A percentile compares a stretch with the other conserved stretches of the same genome.
These are phyloP conservation scores for Bergia sp. DNA, from an alignment of 92 coral and sea anemone genomes.

Conservation along the genomic window DNA sequence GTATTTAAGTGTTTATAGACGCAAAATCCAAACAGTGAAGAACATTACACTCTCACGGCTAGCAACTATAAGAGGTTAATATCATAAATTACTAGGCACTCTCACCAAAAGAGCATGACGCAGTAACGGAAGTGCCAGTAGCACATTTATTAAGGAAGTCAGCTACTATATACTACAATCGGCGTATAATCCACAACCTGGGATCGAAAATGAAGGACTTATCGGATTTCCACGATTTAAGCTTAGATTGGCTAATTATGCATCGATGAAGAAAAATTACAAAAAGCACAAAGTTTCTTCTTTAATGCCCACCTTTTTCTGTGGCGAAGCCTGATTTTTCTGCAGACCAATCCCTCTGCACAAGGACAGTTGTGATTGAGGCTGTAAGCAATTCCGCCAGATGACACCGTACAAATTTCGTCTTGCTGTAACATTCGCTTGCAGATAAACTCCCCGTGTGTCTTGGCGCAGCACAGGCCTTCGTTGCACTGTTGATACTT, in stretches of 20 bases:
- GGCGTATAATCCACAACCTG: not conserved
- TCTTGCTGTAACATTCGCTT: constrained; percentile 78
- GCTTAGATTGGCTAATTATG: constrained; percentile 12
- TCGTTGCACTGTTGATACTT: constrained; percentile 81
- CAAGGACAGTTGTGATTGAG: constrained; percentile 94
- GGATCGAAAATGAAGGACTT: constrained; percentile 1
- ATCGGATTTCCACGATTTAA: not conserved
- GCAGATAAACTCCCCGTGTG: constrained; percentile 94
- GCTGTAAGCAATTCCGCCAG: constrained; percentile 90
- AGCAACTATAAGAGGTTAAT: constrained; percentile 1
- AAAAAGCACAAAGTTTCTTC: not conserved
- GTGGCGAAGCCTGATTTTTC: constrained; percentile 63
- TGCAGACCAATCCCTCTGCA: constrained; percentile 85
- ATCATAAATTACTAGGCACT: not conserved
- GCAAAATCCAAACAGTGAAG: not conserved
- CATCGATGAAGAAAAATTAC: constrained; percentile 10
- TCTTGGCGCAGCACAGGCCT: constrained; percentile 90
- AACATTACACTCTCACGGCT: not conserved
- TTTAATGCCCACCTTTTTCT: constrained; percentile 64
- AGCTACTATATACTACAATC: not conserved
- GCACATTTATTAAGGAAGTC: not conserved
- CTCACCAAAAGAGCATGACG: not conserved
- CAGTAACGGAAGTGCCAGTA: constrained; percentile 8
- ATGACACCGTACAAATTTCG: constrained; percentile 81
- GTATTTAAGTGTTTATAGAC: not conserved